Conservation (phyloP, 2,888 invertebrate species). For the Pyrrhosoma nymphula region DNA sequence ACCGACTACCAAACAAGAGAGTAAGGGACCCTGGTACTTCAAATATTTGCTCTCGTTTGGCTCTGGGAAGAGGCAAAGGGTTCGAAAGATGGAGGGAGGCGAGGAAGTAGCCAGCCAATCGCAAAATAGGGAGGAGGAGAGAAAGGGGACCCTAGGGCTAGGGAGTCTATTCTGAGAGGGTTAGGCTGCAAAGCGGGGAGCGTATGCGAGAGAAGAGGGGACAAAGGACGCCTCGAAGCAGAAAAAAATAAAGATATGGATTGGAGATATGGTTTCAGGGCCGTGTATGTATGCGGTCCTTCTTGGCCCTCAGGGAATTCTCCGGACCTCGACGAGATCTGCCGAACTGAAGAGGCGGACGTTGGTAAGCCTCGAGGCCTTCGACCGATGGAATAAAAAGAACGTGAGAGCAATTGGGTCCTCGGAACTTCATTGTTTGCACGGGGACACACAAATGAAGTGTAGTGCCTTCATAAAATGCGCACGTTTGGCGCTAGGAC, state of each 20-base stretch:
- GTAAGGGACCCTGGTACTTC: neutral
- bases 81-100: neutral
- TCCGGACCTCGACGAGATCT: conserved; percentile 9
- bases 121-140: neutral
- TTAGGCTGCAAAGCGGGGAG: neutral
- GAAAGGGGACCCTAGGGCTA: neutral
- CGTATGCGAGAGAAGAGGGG: neutral
- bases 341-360: neutral
- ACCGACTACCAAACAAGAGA: conserved; percentile 8
- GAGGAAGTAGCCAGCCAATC: neutral
- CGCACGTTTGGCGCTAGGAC: neutral
- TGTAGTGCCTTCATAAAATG: neutral
- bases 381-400: neutral
- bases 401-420: neutral
- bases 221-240: neutral
- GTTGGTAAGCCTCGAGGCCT: neutral
- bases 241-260: neutral
- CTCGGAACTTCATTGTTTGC: conserved; percentile 20
- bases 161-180: neutral
- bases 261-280: neutral
- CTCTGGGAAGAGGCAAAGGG: neutral
- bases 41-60: conserved; percentile 37
- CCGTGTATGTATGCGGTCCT: neutral
- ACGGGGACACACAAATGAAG: neutral
- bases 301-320: neutral